These are phyloP conservation scores for Archips xylosteana DNA, from an alignment of 2,888 invertebrate species.

Conservation along the genomic window DNA sequence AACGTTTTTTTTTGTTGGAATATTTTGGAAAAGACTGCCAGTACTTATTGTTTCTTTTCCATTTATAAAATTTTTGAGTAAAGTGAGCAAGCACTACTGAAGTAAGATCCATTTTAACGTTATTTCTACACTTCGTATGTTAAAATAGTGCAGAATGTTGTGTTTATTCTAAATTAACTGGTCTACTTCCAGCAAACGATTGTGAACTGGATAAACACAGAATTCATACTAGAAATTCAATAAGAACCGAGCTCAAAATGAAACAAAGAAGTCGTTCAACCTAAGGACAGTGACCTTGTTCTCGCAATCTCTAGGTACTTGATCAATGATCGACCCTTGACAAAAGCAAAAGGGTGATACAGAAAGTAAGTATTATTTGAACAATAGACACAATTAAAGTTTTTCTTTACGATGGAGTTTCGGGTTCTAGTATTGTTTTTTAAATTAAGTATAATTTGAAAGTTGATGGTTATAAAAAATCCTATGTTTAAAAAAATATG, in stretches of 20 bases:
- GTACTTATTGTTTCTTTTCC: neutral
- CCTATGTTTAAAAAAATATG: too few relatives aligned
- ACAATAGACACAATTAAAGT: neutral
- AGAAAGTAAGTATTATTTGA: neutral
- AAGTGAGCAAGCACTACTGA: neutral
- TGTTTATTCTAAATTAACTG: conserved; percentile 15
- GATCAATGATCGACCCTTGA: neutral
- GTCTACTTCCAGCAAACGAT: conserved; percentile 10
- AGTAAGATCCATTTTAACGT: neutral
- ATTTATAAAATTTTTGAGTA: neutral
- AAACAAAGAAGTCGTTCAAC: conserved; percentile 35
- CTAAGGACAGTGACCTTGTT: conserved; percentile 5
- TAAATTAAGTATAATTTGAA: too few relatives aligned
- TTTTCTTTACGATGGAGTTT: too few relatives aligned
- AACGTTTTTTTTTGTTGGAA: neutral
- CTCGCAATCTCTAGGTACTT: neutral
- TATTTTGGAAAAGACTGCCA: neutral
- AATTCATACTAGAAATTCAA: conserved; percentile 37
- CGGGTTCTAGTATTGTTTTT: too few relatives aligned
- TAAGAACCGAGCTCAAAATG: conserved; percentile 14
- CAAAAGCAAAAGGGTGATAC: neutral
- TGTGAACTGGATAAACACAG: conserved; percentile 19
- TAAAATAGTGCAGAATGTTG: neutral
- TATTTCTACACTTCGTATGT: neutral
- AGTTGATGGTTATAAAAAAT: too few relatives aligned